Base-by-base conservation (phyloP, 1,140 invertebrate genomes). In the Drosophila serrata region DNA sequence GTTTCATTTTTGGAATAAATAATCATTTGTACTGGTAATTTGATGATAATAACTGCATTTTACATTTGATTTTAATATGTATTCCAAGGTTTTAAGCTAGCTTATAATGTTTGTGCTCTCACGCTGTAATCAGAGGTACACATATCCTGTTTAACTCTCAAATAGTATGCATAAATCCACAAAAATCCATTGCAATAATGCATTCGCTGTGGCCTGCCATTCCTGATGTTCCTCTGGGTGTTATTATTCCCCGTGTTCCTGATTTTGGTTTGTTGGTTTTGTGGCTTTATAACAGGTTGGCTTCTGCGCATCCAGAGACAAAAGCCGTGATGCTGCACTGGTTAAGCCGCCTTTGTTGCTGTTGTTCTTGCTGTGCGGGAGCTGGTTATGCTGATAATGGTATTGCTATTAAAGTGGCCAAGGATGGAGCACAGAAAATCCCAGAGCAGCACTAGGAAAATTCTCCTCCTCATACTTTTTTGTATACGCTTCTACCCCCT, bases 311-410 rank as follows among this genome's bases (percentile, higher is more conserved):
- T 8, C 37, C 19, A 57, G 29, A 58, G 12, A 40, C 48, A 61
- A 45, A 53, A 69, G 59, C 63, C 33, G 48, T 40, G 59, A 29
- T 49, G 61, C 65, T 57, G 39, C 51, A 48, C 33, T 42, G 27
- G 51, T 59, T 76, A 64, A 65, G 60, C 63, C 57, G 24, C 12
- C 42, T 37, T 39, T 59, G 49, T 61, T 55, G 35, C 63, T 62
- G 46, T 68, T 68, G 48, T 73, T 40, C 24, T 42, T 45, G 43
- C 12, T 62, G 75, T 31, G 43, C 13, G 17, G 19, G n/a, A 35
- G 2, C 13, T 61, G 63, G 9, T 17, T 64, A 39, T 75, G 42
- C 49, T 82, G 79, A 82, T 82, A 87, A 87, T 87, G 46, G 49
- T 48, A 76, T 42, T 79, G 62, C 53, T 49, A 75, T 72, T 69